phyloP scores from a whole-genome alignment of 2,888 invertebrate species.

The Tachina fera region DNA sequence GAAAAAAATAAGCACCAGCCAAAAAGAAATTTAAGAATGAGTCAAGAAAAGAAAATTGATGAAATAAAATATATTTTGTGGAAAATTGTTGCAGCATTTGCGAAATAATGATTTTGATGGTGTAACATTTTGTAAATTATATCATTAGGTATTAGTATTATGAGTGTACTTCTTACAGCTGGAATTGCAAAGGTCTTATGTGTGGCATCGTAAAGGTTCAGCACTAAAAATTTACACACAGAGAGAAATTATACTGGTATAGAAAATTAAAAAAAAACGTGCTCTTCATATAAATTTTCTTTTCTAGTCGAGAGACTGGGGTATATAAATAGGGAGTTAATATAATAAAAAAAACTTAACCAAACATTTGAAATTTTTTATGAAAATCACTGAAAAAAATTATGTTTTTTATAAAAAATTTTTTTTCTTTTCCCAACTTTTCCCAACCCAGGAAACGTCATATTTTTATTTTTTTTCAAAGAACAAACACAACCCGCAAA shows the following conservation, averaged over 20 bases:
- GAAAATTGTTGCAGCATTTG: conserved; percentile 31
- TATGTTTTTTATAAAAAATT: too few relatives aligned
- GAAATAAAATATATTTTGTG: neutral
- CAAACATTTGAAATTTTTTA: too few relatives aligned
- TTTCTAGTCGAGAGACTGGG: too few relatives aligned
- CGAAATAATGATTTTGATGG: conserved; percentile 63
- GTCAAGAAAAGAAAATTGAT: neutral
- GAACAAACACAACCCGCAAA: too few relatives aligned
- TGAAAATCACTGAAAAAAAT: too few relatives aligned
- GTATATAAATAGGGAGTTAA: too few relatives aligned
- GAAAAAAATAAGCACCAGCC: neutral
- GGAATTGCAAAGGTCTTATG: neutral
- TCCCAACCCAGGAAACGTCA: too few relatives aligned
- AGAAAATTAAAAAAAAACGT: neutral
- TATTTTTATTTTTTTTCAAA: too few relatives aligned
- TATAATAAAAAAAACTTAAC: too few relatives aligned
- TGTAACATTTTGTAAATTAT: conserved; percentile 66
- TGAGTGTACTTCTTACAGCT: neutral
- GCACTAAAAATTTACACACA: neutral
- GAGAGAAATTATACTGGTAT: neutral
- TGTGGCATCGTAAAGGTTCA: neutral
- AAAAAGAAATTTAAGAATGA: neutral
- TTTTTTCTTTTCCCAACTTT: too few relatives aligned
- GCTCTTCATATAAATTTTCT: too few relatives aligned
- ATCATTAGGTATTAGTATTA: conserved; percentile 20